Percentiles rank a stretch among this genome's conserved stretches.
These are phyloP conservation scores for Petrolisthes manimaculis DNA, from an alignment of 2,888 invertebrate species.

Conservation along the genomic window DNA sequence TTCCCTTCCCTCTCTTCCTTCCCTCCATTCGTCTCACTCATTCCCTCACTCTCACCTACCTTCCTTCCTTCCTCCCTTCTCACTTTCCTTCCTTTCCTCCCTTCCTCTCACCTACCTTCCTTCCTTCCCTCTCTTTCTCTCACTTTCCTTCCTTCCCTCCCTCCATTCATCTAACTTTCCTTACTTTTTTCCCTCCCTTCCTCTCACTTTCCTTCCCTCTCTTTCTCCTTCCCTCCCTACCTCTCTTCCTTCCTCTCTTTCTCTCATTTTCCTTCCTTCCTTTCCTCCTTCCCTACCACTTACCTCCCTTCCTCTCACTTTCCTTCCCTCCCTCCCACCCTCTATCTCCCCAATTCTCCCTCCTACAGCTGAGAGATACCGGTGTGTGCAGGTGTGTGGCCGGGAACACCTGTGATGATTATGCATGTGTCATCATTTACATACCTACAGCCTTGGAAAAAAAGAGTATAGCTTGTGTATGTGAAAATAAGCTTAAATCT, in stretches of 20 bases:
- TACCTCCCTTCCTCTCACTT: slow-evolving; percentile 14
- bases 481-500: no score
- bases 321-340: slow-evolving; percentile 11
- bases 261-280: background rate
- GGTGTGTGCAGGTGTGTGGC: no score
- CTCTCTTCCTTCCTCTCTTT: background rate
- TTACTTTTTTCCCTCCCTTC: background rate
- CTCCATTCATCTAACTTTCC: background rate
- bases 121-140: background rate
- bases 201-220: background rate
- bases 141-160: background rate
- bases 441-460: no score
- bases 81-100: background rate
- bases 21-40: background rate
- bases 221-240: background rate
- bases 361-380: no score
- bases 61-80: background rate
- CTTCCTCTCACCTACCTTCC: no score
- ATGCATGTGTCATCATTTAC: no score
- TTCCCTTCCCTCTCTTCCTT: background rate
- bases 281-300: slow-evolving; percentile 2
- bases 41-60: background rate
- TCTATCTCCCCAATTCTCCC: background rate
- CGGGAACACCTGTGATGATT: no score
- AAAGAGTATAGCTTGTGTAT: no score